Base-by-base conservation (phyloP, 2,113 vertebrate genomes). In the Myotis lucifugus region DNA sequence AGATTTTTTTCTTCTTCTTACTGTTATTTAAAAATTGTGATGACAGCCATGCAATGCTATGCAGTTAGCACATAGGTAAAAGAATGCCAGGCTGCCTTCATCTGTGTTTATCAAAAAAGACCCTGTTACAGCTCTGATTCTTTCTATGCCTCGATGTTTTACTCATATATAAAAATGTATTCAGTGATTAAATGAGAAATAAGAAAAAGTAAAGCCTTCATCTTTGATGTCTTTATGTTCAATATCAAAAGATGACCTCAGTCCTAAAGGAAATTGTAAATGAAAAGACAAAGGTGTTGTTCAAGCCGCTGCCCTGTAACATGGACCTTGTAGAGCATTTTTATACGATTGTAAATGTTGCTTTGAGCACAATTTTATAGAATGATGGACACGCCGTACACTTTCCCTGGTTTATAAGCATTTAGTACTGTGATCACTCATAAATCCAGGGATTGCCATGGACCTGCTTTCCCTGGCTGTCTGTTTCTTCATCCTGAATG, bases 381-480 rank as follows among this genome's bases (percentile, higher is more conserved):
- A 81, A 70, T 32, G 48, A 64, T 64, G 61, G 67, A 5, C 72
- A 69, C 25, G 19, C 11, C 23, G 32, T 66, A 32, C 9, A 27
- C n/a, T 95, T 78, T 73, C 77, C 8, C 40, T 66, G 52, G n/a
- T 25, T 92, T 94, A 94, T 96, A 91, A 96, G 95, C 96, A 90
- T 96, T 96, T 92, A 96, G 76, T n/a, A 29, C 61, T 21, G 0
- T 5, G 34, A 73, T 81, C 77, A 27, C 67, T 94, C 77, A 88
- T 74, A 88, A 90, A 93, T 48, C 48, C 76, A 82, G 79, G 48
- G 29, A 54, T 93, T 48, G 17, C 79, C 5, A 0, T 67, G 83
- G 54, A 93, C 54, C 64, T n/a, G 2, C n/a, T 93, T 86, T 90
- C 40, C 8, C 66, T 87, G 66, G 52, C 27, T 67, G 27, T 79